Evolutionary conservation across 2,797 vertebrate genomes (phyloP).

Genomic region (Hafferia zeledoni): DNA sequence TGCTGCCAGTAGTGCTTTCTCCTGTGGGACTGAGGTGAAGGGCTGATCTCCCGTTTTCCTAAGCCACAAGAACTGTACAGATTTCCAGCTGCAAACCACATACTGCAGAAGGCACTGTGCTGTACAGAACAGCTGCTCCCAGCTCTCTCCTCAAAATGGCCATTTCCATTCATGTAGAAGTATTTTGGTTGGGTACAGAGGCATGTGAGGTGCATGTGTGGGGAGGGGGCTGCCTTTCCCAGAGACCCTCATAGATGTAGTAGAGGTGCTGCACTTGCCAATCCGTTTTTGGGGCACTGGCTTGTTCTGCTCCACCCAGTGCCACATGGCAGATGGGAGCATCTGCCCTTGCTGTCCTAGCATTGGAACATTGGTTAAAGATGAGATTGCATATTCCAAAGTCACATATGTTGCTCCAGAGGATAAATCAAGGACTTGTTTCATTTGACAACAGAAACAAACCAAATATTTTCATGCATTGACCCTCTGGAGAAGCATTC

Average conservation of each 20-base stretch:
- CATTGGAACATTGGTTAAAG: not conserved
- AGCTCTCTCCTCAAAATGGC: not conserved
- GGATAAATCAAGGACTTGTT: constrained; percentile 6
- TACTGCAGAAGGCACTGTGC: not conserved
- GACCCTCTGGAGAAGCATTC: not conserved
- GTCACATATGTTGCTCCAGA: not conserved
- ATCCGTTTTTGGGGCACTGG: not conserved
- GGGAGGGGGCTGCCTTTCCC: not conserved
- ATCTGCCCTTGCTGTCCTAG: constrained; percentile 20
- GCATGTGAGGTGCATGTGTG: not conserved
- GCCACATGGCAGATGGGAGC: not conserved
- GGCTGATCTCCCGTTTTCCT: not conserved
- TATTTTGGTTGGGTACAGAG: not conserved
- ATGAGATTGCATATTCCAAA: not conserved
- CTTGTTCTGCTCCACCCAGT: not conserved
- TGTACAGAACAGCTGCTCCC: constrained; percentile 19
- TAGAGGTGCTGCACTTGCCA: not conserved
- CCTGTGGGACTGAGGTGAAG: not conserved
- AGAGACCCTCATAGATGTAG: not conserved
- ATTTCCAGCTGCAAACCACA: not conserved
- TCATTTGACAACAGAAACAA: not conserved
- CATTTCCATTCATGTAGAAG: not conserved
- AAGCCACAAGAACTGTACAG: not conserved
- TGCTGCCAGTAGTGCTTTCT: not conserved
- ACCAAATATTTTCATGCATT: not conserved